Conservation (phyloP, 2,113 vertebrate genomes). For the Phocoena phocoena region DNA sequence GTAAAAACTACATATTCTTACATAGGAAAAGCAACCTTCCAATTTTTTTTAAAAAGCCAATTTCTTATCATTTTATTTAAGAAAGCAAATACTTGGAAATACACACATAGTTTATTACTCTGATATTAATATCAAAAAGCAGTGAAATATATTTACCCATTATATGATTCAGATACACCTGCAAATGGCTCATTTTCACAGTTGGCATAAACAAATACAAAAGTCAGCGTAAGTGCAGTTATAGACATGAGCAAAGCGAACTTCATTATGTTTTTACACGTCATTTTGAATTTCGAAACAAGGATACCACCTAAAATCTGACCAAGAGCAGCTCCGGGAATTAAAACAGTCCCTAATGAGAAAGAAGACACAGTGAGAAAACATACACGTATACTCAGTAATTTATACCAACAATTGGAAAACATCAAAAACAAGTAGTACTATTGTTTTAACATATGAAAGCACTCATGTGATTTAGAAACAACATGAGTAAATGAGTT, state of each 20-base stretch:
- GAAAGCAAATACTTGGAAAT: background rate
- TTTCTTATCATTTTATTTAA: background rate
- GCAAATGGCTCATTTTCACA: conserved; percentile 87
- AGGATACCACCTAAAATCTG: conserved; percentile 88
- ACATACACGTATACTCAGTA: background rate
- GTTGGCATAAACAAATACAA: conserved; percentile 83
- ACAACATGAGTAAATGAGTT: background rate
- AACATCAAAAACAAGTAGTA: background rate
- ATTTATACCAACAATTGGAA: background rate
- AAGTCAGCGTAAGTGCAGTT: conserved; percentile 79
- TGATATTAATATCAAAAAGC: conserved; percentile 49
- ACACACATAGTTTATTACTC: background rate
- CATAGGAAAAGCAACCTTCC: background rate
- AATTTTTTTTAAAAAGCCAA: background rate
- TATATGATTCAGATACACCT: conserved; percentile 86
- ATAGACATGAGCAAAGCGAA: conserved; percentile 79
- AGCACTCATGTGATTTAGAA: background rate
- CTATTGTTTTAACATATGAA: background rate
- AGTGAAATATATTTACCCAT: conserved; percentile 85
- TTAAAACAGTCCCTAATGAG: conserved; percentile 84
- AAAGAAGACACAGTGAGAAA: conserved; percentile 79
- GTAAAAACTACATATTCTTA: background rate
- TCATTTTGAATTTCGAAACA: conserved; percentile 86
- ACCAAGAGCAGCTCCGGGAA: conserved; percentile 88
- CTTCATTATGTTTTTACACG: conserved; percentile 84